Evolutionary conservation across 2,888 invertebrate genomes (phyloP).

Genomic region (Cheilosia urbana): DNA sequence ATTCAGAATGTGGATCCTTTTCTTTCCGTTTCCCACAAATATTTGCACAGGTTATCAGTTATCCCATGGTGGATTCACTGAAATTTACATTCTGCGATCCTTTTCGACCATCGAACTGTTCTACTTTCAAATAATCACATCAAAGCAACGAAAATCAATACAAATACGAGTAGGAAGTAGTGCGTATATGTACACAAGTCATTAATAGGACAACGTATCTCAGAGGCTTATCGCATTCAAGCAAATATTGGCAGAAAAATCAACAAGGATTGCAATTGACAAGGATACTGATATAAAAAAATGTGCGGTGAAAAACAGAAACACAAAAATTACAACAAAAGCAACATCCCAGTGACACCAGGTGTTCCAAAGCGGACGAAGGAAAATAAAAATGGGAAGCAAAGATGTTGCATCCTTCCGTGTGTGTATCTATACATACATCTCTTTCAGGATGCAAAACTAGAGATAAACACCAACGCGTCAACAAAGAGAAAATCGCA

Average conservation of each 20-base stretch:
- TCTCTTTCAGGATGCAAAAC: constrained; percentile 55
- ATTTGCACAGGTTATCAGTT: constrained; percentile 69
- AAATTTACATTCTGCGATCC: constrained; percentile 38
- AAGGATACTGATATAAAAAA: constrained; percentile 44
- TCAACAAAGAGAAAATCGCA: constrained; percentile 18
- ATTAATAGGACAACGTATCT: constrained; percentile 30
- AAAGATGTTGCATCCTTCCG: constrained; percentile 68
- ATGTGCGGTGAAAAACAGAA: constrained; percentile 2
- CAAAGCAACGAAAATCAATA: constrained; percentile 50
- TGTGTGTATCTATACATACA: constrained; percentile 35
- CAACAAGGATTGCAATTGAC: constrained; percentile 56
- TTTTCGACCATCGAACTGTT: constrained; percentile 36
- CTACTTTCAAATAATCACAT: constrained; percentile 59
- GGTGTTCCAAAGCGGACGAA: constrained; percentile 48
- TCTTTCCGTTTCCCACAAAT: constrained; percentile 55
- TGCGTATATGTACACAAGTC: constrained; percentile 27
- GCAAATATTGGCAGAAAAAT: constrained; percentile 71
- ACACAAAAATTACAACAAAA: constrained; percentile 4
- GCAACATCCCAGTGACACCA: constrained; percentile 60
- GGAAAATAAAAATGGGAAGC: constrained; percentile 23
- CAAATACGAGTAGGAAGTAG: constrained; percentile 20
- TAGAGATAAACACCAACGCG: constrained; percentile 21
- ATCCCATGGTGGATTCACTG: constrained; percentile 22
- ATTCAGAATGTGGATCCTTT: constrained; percentile 44
- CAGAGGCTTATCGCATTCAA: constrained; percentile 53